Conservation (phyloP, 1,140 invertebrate species). For the Macrostomum lignano region DNA sequence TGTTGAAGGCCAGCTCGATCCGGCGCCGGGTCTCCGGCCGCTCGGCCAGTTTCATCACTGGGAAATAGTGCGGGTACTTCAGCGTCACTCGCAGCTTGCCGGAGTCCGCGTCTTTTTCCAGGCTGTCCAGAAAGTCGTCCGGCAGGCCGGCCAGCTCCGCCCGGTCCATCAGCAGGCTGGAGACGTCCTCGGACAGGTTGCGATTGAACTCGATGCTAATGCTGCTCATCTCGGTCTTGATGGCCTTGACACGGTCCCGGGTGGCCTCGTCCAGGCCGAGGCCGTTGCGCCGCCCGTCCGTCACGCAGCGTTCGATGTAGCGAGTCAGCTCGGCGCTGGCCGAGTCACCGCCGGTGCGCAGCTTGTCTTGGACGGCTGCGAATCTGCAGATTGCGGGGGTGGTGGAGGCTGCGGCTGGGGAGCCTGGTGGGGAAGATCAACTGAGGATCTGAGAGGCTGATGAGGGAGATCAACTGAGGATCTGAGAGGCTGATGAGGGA, state of each 20-base stretch:
- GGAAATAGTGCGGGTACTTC: conserved; percentile 33
- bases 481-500: too few relatives aligned
- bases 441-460: too few relatives aligned
- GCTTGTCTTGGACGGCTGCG: too few relatives aligned
- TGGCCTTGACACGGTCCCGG: conserved; percentile 26
- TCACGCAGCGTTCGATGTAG: conserved; percentile 28
- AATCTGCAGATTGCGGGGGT: too few relatives aligned
- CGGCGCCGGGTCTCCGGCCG: conserved; percentile 20
- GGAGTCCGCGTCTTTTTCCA: conserved; percentile 28
- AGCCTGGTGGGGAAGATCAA: too few relatives aligned
- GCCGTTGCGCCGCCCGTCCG: conserved; percentile 30
- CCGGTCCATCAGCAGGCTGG: conserved; percentile 28
- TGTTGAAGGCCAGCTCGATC: background rate
- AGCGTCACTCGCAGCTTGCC: conserved; percentile 29
- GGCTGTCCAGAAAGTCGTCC: conserved; percentile 24
- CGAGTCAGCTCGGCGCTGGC: conserved; percentile 23
- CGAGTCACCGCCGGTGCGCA: too few relatives aligned
- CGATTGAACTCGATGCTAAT: conserved; percentile 30
- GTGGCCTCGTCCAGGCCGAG: conserved; percentile 27
- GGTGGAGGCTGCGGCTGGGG: too few relatives aligned
- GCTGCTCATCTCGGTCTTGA: conserved; percentile 31
- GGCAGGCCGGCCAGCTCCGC: conserved; percentile 24
- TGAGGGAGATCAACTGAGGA: too few relatives aligned
- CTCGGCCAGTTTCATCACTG: conserved; percentile 30
- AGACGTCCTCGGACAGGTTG: conserved; percentile 32